Conservation (phyloP, 2,797 vertebrate genomes). For the Propithecus perrieri region DNA sequence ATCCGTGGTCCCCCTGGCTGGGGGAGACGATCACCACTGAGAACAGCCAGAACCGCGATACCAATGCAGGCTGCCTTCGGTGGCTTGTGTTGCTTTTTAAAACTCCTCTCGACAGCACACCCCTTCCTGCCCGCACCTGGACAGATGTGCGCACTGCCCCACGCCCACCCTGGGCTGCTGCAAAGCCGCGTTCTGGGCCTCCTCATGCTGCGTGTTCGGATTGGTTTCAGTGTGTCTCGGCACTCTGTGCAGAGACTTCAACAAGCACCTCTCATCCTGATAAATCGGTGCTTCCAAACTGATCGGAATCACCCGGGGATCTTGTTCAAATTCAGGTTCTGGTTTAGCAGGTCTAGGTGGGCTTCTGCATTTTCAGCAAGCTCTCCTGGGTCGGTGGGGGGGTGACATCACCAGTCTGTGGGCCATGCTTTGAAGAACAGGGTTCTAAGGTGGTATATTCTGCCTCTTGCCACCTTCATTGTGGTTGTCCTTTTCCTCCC, state of each 20-base stretch:
- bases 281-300: background rate
- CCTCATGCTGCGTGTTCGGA: background rate
- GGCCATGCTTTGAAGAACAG: background rate
- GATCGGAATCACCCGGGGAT: too few species aligned
- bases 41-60: background rate
- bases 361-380: background rate
- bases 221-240: background rate
- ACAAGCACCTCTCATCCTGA: background rate
- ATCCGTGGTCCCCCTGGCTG: background rate
- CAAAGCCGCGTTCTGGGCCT: background rate
- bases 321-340: background rate
- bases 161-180: rapidly evolving
- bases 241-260: background rate
- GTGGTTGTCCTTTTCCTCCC: background rate
- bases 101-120: background rate
- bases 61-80: background rate
- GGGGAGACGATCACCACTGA: background rate
- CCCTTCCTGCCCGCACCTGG: background rate
- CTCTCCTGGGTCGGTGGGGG: background rate
- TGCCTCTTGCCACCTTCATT: background rate
- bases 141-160: background rate
- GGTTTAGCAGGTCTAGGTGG: background rate
- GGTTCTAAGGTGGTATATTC: background rate
- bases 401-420: background rate
- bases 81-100: background rate